A percentile compares a stretch with the other conserved stretches of the same genome.
These are phyloP conservation scores for Ectropis grisescens DNA, from an alignment of 1,140 invertebrate species.

Conservation along the genomic window DNA sequence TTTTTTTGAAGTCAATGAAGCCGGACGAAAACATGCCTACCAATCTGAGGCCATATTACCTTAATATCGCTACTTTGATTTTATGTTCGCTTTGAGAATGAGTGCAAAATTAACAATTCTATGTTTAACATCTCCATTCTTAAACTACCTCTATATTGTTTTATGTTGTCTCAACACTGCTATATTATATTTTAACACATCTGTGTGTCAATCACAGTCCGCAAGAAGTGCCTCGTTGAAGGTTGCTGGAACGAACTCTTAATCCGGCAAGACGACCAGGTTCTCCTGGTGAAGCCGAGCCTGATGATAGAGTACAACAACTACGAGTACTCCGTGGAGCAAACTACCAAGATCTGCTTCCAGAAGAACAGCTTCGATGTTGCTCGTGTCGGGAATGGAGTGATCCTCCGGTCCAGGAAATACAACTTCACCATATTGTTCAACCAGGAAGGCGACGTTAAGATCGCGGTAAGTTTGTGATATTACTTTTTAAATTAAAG, in stretches of 20 bases:
- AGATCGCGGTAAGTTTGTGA: constrained; percentile 78
- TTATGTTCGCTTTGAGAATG: too few species aligned
- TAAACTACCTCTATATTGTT: too few species aligned
- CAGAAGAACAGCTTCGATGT: constrained; percentile 77
- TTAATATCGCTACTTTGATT: too few species aligned
- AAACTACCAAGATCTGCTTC: constrained; percentile 77
- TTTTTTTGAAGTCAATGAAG: too few species aligned
- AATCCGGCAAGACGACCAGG: constrained; percentile 71
- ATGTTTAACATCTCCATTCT: too few species aligned
- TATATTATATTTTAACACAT: too few species aligned
- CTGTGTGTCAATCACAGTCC: too few species aligned
- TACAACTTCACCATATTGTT: constrained; percentile 82
- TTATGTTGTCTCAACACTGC: too few species aligned
- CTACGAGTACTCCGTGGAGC: constrained; percentile 73
- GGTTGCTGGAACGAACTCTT: constrained; percentile 73
- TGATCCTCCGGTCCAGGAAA: constrained; percentile 76
- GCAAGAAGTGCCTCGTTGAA: constrained; percentile 73
- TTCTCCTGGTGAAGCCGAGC: constrained; percentile 74
- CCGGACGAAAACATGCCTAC: too few species aligned
- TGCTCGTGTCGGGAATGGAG: constrained; percentile 75
- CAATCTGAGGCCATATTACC: too few species aligned
- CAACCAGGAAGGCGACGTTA: constrained; percentile 77
- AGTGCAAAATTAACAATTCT: too few species aligned
- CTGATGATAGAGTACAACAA: constrained; percentile 78
- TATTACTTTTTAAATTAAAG: constrained; percentile 3